These are phyloP conservation scores for Clarias laeviceps DNA, from an alignment of 2,797 vertebrate genomes.

Conservation along the genomic window DNA sequence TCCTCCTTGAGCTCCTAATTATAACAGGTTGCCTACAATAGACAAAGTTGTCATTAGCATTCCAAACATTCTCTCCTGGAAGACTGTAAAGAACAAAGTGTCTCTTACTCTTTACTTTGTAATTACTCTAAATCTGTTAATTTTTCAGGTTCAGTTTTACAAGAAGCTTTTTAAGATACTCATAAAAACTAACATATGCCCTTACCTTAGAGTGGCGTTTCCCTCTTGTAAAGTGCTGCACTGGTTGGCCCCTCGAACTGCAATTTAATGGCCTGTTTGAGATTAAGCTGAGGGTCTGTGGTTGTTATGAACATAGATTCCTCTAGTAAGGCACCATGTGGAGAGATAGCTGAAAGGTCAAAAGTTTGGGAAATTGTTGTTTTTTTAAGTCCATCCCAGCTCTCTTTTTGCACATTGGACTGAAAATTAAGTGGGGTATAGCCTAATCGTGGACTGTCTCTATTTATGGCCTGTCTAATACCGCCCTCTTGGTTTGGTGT, in stretches of 20 bases:
- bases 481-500: slow-evolving; percentile 72
- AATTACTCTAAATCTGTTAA: not conserved
- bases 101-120: not conserved
- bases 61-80: slow-evolving; percentile 50
- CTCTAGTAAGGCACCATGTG: slow-evolving; percentile 71
- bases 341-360: slow-evolving; percentile 60
- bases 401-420: slow-evolving; percentile 62
- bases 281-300: slow-evolving; percentile 79
- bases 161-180: not conserved
- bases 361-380: slow-evolving; percentile 63
- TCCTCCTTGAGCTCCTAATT: slow-evolving; percentile 53
- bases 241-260: slow-evolving; percentile 84
- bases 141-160: not conserved
- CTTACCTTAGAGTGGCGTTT: slow-evolving; percentile 78
- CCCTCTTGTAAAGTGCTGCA: slow-evolving; percentile 77
- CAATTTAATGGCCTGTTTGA: slow-evolving; percentile 84
- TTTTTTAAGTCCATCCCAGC: slow-evolving; percentile 68
- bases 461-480: slow-evolving; percentile 60
- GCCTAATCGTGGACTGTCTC: slow-evolving; percentile 68
- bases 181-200: not conserved
- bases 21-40: slow-evolving; percentile 50
- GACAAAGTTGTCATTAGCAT: slow-evolving; percentile 56
- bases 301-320: slow-evolving; percentile 70
- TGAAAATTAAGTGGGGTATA: slow-evolving; percentile 72
- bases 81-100: slow-evolving; percentile 14